These are phyloP conservation scores for Circaetus gallicus DNA, from an alignment of 2,113 vertebrate genomes.

Conservation along the genomic window DNA sequence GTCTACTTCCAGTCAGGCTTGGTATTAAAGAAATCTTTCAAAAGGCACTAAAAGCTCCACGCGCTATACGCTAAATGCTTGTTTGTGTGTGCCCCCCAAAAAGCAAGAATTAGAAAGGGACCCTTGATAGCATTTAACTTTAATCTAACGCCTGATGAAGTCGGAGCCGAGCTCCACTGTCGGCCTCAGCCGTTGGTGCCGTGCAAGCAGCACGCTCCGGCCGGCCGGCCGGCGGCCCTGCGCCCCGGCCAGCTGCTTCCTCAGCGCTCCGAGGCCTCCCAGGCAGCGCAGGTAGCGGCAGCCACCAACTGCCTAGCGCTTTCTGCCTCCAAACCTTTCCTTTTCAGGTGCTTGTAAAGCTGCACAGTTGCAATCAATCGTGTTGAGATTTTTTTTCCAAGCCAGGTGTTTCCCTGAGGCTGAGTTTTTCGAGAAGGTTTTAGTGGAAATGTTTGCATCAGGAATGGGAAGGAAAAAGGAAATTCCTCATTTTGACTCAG, in stretches of 20 bases:
- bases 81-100: not conserved
- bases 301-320: not conserved
- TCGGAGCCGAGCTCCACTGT: accelerated
- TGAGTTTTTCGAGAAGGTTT: not conserved
- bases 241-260: not conserved
- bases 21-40: conserved; percentile 7
- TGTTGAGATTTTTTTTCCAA: not conserved
- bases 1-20: conserved; percentile 37
- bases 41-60: not conserved
- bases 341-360: not conserved
- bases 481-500: not conserved
- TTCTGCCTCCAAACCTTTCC: not conserved
- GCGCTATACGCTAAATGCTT: not conserved
- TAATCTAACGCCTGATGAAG: not conserved
- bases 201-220: not conserved
- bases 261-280: not conserved
- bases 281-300: not conserved
- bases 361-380: not conserved
- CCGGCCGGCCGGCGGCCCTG: not conserved
- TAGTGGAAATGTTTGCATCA: not conserved
- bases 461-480: not conserved
- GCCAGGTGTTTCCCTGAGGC: not conserved
- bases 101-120: not conserved
- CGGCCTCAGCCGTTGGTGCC: accelerated
- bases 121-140: not conserved